Base-by-base conservation (phyloP, 2,113 vertebrate genomes). In the Callithrix jacchus region DNA sequence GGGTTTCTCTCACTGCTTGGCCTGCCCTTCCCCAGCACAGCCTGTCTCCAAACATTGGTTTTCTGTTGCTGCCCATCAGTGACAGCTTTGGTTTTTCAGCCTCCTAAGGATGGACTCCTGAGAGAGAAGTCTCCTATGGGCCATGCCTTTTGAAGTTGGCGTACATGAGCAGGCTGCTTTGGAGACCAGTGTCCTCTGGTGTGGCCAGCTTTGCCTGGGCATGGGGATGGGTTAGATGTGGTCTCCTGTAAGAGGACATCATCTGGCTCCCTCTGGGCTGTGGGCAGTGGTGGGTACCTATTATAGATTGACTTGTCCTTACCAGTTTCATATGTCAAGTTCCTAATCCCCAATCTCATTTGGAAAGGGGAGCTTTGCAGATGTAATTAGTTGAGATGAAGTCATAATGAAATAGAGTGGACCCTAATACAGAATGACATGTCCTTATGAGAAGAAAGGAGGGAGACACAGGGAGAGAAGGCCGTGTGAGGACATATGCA, bases 41-140 rank as follows among this genome's bases (percentile, higher is more conserved):
- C 13, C 37, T 5, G 25, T 42, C 45, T 49, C 73, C 11, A 16
- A 4, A 27, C 40, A 13, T 54, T 20, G 52, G 35, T 58, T 87
- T 8, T 20, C 37, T 25, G 14, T 54, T 13, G 45, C 10, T 0
- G 7, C 18, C 23, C 23, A 5, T 84, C 3, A 30, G 0, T 2
- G 2, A 81, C 56, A 35, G 66, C 32, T 61, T 47, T 58, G 79
- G 27, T 23, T 79, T 81, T 30, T 9, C 0, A 2, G 20, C 11
- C 35, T 87, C 56, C 32, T 14, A 66, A 8, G 25, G 14, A 14
- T 16, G 12, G 80, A 14, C 13, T 25, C 81, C 76, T 0, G 0
- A 32, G 74, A 47, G n/a, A 10, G 21, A 89, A 35, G 56, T 47
- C 42, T 79, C 35, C 21, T 10, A 5, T 35, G 4, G 82, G 40